Percentiles rank a stretch among this genome's conserved stretches.
Evolutionary conservation across 2,113 vertebrate genomes (phyloP).

Genomic region (Merops nubicus): DNA sequence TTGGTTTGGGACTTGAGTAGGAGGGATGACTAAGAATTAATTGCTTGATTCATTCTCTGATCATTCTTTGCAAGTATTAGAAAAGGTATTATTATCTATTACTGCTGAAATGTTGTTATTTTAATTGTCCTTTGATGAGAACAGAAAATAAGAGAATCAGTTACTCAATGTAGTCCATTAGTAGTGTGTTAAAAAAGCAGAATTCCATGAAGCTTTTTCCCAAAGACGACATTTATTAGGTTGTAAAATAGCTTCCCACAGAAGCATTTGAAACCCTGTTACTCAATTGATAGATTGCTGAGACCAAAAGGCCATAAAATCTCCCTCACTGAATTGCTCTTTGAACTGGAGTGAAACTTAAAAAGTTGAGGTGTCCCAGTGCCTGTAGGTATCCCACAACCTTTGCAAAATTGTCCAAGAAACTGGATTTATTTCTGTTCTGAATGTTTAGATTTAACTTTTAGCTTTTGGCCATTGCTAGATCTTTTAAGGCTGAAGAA

Average conservation of each 20-base stretch:
- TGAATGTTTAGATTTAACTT: neutral
- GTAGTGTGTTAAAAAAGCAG: neutral
- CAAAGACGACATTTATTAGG: neutral
- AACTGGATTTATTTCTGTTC: neutral
- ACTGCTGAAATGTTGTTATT: conserved; percentile 1
- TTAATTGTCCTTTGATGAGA: conserved; percentile 10
- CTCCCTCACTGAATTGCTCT: neutral
- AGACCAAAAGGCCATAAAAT: neutral
- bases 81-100: conserved; percentile 19
- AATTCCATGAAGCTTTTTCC: neutral
- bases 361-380: neutral
- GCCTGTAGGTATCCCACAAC: neutral
- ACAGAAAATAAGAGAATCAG: neutral
- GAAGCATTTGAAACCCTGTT: neutral
- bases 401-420: neutral
- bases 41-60: conserved; percentile 15
- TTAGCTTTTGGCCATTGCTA: neutral
- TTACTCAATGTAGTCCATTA: neutral
- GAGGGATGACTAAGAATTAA: conserved; percentile 1
- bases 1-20: neutral
- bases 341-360: neutral
- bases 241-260: conserved; percentile 8
- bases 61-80: neutral
- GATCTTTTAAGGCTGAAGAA: neutral
- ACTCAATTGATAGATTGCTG: neutral